Conservation (phyloP, 2,113 vertebrate genomes). For the Oreochromis spilurus region DNA sequence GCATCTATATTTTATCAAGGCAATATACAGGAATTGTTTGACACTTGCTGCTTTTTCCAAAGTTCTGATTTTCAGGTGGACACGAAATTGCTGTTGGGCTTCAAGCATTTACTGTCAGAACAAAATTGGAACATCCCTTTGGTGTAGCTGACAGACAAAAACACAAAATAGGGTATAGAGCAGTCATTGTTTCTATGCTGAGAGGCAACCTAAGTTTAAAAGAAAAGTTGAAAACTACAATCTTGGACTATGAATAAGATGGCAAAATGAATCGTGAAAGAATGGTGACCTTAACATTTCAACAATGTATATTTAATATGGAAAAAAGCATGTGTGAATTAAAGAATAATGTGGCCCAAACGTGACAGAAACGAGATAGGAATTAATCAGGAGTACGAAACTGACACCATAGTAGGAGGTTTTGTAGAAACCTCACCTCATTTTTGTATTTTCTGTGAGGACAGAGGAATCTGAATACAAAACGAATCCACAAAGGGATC, state of each 20-base stretch:
- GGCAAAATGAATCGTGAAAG: background rate
- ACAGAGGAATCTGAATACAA: background rate
- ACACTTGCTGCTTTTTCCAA: background rate
- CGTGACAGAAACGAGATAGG: background rate
- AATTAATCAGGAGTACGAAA: background rate
- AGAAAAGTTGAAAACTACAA: background rate
- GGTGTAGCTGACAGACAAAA: conserved; percentile 8
- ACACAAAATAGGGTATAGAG: background rate
- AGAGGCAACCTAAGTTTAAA: background rate
- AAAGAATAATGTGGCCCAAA: background rate
- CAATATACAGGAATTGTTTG: conserved; percentile 9
- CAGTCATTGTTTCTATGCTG: background rate
- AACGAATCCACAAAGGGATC: conserved; percentile 1
- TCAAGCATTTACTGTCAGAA: conserved; percentile 1
- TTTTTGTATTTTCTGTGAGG: conserved; percentile 34
- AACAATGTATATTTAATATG: background rate
- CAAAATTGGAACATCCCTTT: conserved; percentile 10
- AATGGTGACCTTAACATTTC: background rate
- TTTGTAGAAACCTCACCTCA: conserved; percentile 23
- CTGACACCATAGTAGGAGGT: background rate
- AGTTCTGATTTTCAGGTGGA: conserved; percentile 24
- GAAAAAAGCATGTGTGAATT: background rate
- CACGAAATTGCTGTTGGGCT: background rate
- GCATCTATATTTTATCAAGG: conserved; percentile 37
- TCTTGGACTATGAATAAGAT: background rate